Evolutionary conservation across 2,797 vertebrate species (phyloP).

Genomic region (Potorous gilbertii): DNA sequence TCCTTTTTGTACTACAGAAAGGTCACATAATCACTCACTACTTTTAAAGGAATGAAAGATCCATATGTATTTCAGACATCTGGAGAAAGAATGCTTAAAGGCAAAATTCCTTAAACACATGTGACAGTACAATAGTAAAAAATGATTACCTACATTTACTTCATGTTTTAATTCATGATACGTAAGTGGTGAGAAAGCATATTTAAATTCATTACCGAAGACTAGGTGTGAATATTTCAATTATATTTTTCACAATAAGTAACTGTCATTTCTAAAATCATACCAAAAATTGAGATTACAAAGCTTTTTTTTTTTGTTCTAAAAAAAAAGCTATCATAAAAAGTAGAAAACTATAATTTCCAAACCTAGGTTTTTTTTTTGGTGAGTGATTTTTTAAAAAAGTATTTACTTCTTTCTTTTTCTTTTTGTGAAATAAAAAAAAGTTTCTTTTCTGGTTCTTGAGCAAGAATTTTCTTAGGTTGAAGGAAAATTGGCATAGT

Average conservation of each 20-base stretch:
- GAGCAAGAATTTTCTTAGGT: neutral
- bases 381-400: neutral
- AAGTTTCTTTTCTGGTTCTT: slow-evolving; percentile 4
- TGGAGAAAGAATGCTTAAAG: slow-evolving; percentile 60
- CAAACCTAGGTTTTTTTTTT: neutral
- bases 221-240: neutral
- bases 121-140: neutral
- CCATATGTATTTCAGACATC: slow-evolving; percentile 50
- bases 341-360: slow-evolving; percentile 17
- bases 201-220: neutral
- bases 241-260: slow-evolving; percentile 26
- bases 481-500: neutral
- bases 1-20: slow-evolving; percentile 44
- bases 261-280: slow-evolving; percentile 24
- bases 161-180: slow-evolving; percentile 22
- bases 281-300: neutral
- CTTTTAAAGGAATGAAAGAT: slow-evolving; percentile 45
- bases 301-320: no score
- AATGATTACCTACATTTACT: neutral
- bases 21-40: slow-evolving; percentile 34
- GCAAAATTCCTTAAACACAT: slow-evolving; percentile 62
- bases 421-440: neutral
- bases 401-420: neutral
- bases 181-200: neutral
- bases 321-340: slow-evolving; percentile 23